Percentiles rank a stretch among this genome's conserved stretches.
Conservation (phyloP, 2,888 invertebrate genomes). For the Drosophila nigricruria region DNA sequence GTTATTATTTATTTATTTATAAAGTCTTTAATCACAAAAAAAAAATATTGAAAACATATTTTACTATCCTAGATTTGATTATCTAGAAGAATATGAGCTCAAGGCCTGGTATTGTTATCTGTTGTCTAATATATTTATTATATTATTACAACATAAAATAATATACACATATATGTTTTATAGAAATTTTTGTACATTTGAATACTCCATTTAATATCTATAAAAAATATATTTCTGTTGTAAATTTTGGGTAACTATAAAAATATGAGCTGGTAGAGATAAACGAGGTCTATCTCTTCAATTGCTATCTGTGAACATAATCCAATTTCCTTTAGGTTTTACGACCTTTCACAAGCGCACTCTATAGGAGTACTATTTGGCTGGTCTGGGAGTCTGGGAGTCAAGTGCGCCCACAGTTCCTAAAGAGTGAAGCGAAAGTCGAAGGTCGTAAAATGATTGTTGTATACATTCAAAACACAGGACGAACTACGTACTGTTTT, state of each 20-base stretch:
- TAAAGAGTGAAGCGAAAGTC: constrained; percentile 59
- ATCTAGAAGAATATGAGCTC: background rate
- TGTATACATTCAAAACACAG: constrained; percentile 75
- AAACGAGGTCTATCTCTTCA: constrained; percentile 55
- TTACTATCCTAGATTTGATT: background rate
- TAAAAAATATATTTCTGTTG: constrained; percentile 15
- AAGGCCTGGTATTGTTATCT: background rate
- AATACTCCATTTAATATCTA: constrained; percentile 23
- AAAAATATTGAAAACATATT: background rate
- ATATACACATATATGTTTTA: constrained; percentile 16
- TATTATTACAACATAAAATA: background rate
- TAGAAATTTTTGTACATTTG: background rate
- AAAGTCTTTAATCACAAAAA: too few relatives aligned
- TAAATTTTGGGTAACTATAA: constrained; percentile 7
- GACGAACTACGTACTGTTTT: constrained; percentile 68
- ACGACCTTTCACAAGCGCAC: constrained; percentile 65
- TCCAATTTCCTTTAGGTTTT: constrained; percentile 69
- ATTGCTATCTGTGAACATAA: constrained; percentile 60
- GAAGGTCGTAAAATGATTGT: constrained; percentile 73
- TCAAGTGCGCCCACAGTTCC: constrained; percentile 70
- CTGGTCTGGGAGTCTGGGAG: constrained; percentile 32
- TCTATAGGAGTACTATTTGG: constrained; percentile 10
- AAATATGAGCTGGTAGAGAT: constrained; percentile 27
- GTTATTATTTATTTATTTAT: too few relatives aligned
- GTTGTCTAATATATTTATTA: background rate